Conservation (phyloP, 2,888 invertebrate genomes). For the Chrysina gloriosa region DNA sequence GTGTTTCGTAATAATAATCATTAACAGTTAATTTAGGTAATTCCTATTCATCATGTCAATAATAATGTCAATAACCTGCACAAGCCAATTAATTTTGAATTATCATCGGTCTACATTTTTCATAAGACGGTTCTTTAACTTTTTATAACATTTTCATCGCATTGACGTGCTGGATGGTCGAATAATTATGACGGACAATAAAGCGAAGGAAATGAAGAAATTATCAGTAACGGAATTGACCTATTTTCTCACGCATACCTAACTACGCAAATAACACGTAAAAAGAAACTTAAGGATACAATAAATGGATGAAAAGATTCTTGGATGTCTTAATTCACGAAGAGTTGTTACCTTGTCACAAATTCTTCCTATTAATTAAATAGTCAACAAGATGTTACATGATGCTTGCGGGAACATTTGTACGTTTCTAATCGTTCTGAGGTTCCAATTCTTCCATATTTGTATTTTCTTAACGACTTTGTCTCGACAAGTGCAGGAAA, state of each 20-base stretch:
- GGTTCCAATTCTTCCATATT: constrained; percentile 19
- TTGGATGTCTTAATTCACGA: neutral
- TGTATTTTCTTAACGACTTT: constrained; percentile 12
- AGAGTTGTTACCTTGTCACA: neutral
- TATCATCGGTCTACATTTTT: constrained; percentile 10
- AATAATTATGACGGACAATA: constrained; percentile 18
- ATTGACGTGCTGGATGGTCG: neutral
- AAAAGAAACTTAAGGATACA: neutral
- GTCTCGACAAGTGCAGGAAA: neutral
- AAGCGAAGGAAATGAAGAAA: constrained; percentile 25
- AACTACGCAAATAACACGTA: neutral
- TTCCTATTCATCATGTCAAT: neutral
- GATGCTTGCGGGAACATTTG: constrained; percentile 18
- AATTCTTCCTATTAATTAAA: constrained; percentile 13
- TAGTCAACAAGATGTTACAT: neutral
- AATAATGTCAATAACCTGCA: constrained; percentile 1
- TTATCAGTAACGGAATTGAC: constrained; percentile 1
- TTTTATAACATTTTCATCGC: neutral
- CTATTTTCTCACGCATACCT: constrained; percentile 10
- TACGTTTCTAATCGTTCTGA: constrained; percentile 9
- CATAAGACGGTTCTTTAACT: neutral
- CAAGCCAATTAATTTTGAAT: constrained; percentile 14
- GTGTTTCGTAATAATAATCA: neutral
- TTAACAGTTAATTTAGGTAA: constrained; percentile 16
- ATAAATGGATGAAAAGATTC: constrained; percentile 1